Base-by-base conservation (phyloP, 2,113 vertebrate species). In the Hemiprocne comata region DNA sequence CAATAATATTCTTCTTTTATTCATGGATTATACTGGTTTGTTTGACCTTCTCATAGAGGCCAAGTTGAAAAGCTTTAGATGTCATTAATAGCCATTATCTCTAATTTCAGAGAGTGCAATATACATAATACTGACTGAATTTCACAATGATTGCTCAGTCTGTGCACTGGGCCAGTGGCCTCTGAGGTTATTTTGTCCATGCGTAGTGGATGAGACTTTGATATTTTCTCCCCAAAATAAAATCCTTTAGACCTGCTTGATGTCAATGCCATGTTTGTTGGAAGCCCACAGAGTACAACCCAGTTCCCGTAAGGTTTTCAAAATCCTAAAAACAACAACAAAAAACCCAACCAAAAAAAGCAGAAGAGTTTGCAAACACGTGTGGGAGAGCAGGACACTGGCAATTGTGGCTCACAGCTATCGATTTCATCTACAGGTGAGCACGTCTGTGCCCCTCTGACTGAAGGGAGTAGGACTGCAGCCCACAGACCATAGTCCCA, bases 1-100 rank as follows among this genome's bases (percentile, higher is more conserved):
- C 69, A 90, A 50, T 29, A 95, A 61, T 83, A 76, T 90, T 87
- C 87, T 89, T 83, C 34, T 79, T 85, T 42, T 80, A 18, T 83
- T 90, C 46, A 50, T 54, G 57, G 80, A 89, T 78, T 89, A 34
- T 58, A 40, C 64, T 73, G 62, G 72, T 69, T 86, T 86, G 29
- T 74, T 90, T 92, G 87, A 86, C 75, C 75, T 94, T 83, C 74
- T 83, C 38, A 42, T 6, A 48, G 29, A 89, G 67, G 70, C 34
- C 71, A 34, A 91, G 16, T 24, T 69, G 44, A 86, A 96, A 94
- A 69, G 48, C 48, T 85, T 88, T 65, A 71, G 69, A 60, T 94
- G 36, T 44, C 85, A 57, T 67, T 80, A 94, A 90, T 58, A 67
- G n/a, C 53, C 31, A 71, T 74, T 76, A 55, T 60, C 42, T 83